Evolutionary conservation across 2,797 vertebrate genomes (phyloP).

Genomic region (Crocodylus rhombifer): DNA sequence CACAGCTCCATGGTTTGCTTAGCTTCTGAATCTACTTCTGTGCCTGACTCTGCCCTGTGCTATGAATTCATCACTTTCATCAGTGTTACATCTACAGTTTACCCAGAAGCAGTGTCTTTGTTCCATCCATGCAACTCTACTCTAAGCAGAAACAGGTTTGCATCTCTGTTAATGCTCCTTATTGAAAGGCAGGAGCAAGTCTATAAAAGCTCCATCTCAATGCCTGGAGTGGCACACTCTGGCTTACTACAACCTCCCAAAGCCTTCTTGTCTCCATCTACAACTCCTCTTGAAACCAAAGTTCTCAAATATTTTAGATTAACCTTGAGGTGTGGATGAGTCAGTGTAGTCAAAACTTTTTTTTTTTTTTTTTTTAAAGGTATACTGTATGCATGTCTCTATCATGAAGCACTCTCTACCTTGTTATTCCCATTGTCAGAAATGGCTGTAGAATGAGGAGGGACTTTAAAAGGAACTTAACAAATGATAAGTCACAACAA

Average conservation of each 20-base stretch:
- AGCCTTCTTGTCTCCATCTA: neutral
- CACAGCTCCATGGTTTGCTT: neutral
- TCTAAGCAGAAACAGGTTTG: neutral
- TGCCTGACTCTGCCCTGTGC: neutral
- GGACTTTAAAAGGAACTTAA: neutral
- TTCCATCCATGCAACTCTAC: neutral
- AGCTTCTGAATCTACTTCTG: neutral
- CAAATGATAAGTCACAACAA: neutral
- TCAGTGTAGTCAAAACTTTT: neutral
- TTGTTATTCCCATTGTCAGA: neutral
- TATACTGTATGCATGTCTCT: neutral
- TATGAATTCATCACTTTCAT: neutral
- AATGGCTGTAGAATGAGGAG: neutral
- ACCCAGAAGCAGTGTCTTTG: neutral
- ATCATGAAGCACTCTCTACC: neutral
- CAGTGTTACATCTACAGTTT: neutral
- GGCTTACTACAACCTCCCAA: neutral
- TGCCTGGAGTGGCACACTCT: neutral
- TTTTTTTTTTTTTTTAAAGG: no score
- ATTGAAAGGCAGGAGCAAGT: neutral
- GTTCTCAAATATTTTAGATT: rapidly evolving
- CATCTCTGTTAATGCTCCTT: neutral
- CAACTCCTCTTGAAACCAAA: neutral
- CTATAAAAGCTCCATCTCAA: neutral
- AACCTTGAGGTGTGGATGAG: neutral